phyloP scores from a whole-genome alignment of 2,888 invertebrate species.

The Microchrysa polita region DNA sequence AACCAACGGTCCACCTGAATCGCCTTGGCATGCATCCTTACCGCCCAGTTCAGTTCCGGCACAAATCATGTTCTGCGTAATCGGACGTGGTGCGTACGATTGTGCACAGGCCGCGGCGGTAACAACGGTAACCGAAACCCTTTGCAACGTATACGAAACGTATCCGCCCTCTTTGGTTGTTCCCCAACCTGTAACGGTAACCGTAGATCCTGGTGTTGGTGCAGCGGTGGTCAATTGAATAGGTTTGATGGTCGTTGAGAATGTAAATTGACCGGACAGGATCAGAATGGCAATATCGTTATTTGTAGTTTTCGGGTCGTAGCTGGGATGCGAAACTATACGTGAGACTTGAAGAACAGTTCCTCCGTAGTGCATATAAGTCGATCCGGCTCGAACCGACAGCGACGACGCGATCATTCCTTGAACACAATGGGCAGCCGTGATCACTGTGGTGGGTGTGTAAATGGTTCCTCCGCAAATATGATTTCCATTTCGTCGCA shows the following conservation, averaged over 20 bases:
- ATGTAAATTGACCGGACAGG: constrained; percentile 66
- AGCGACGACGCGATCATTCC: constrained; percentile 48
- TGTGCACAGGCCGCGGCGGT: constrained; percentile 53
- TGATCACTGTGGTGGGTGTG: constrained; percentile 52
- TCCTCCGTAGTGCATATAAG: constrained; percentile 49
- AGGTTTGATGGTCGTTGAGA: constrained; percentile 67
- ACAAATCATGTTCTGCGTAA: constrained; percentile 59
- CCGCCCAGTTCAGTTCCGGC: constrained; percentile 56
- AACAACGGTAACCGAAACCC: constrained; percentile 55
- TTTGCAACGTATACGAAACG: constrained; percentile 55
- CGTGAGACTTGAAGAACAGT: constrained; percentile 64
- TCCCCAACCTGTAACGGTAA: constrained; percentile 59
- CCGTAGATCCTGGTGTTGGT: constrained; percentile 56
- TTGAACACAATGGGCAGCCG: constrained; percentile 57
- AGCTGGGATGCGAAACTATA: constrained; percentile 68
- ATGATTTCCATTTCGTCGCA: constrained; percentile 57
- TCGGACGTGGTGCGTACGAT: constrained; percentile 53
- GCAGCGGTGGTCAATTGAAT: constrained; percentile 69
- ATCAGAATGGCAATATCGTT: constrained; percentile 71
- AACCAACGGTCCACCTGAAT: constrained; percentile 38
- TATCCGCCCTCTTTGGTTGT: constrained; percentile 50
- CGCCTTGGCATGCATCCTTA: constrained; percentile 52
- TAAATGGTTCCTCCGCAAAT: constrained; percentile 58
- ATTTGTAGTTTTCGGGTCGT: constrained; percentile 65
- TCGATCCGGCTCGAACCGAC: constrained; percentile 56